These are phyloP conservation scores for Cephus runcator DNA, from an alignment of 2,888 invertebrate species.

Conservation along the genomic window DNA sequence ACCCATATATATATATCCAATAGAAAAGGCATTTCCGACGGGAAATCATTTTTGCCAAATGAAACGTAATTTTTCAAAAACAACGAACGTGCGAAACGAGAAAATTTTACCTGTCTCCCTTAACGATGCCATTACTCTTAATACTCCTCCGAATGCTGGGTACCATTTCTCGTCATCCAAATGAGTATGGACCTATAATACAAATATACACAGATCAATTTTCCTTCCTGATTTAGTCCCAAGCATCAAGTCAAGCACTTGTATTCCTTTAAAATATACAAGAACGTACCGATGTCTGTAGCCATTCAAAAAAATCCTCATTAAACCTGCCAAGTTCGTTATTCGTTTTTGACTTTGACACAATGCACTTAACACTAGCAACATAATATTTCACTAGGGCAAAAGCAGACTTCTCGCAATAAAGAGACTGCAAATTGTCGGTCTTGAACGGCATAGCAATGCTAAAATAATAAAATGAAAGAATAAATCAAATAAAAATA, in stretches of 20 bases:
- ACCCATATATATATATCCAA: not conserved
- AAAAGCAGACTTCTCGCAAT: constrained; percentile 63
- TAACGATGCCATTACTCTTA: constrained; percentile 64
- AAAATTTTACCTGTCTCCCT: constrained; percentile 50
- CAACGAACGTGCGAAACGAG: constrained; percentile 15
- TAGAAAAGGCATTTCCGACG: not conserved
- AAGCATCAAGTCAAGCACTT: not conserved
- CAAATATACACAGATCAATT: constrained; percentile 11
- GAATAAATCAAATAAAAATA: not conserved
- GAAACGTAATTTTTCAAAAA: constrained; percentile 4
- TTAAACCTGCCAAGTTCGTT: constrained; percentile 65
- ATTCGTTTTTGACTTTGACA: constrained; percentile 57
- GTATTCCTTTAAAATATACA: not conserved
- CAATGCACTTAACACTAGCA: constrained; percentile 68
- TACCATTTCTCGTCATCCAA: constrained; percentile 73
- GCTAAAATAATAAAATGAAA: constrained; percentile 33
- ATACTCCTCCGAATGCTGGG: constrained; percentile 68
- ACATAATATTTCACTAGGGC: constrained; percentile 69
- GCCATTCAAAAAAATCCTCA: constrained; percentile 69
- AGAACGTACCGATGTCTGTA: constrained; percentile 64
- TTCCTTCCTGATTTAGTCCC: not conserved
- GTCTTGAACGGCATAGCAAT: constrained; percentile 73
- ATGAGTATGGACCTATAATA: constrained; percentile 66
- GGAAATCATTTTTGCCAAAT: constrained; percentile 5
- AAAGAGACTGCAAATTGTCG: constrained; percentile 67